Percentiles rank a stretch among this genome's conserved stretches.
These are phyloP conservation scores for Diploscapter pachys DNA, from an alignment of 1,140 invertebrate species.

Conservation along the genomic window DNA sequence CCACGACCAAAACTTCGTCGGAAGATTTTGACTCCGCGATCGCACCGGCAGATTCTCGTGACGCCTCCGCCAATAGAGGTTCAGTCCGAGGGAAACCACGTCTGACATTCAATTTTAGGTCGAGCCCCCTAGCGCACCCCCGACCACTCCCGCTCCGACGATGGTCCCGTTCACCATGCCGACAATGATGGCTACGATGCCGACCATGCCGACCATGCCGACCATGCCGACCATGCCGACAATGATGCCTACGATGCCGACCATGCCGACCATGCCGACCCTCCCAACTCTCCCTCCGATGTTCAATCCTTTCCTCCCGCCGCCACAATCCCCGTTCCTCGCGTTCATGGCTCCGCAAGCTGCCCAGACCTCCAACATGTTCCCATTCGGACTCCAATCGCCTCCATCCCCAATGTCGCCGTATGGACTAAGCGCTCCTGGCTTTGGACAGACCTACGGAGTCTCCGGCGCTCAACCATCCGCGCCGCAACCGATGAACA, in stretches of 20 bases:
- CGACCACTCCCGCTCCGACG: not conserved
- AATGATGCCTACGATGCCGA: not conserved
- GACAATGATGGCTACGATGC: conserved; percentile 3
- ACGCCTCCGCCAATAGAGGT: no score
- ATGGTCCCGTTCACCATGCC: not conserved
- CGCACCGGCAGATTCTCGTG: no score
- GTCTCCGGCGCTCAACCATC: no score
- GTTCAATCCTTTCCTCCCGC: conserved; percentile 6
- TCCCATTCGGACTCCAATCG: no score
- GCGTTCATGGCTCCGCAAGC: no score
- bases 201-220: not conserved
- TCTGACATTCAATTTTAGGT: conserved; percentile 3
- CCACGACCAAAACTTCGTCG: no score
- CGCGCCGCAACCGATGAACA: no score
- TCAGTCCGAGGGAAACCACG: conserved; percentile 9
- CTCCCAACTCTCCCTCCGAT: conserved; percentile 5
- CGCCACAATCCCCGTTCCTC: not conserved
- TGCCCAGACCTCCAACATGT: no score
- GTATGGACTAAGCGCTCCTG: no score
- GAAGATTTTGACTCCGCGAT: no score
- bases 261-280: not conserved
- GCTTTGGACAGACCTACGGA: no score
- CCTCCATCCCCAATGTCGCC: no score
- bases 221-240: conserved; percentile 3
- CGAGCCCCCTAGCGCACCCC: conserved; percentile 23